phyloP scores from a whole-genome alignment of 1,140 invertebrate species.

The Zaprionus capensis region DNA sequence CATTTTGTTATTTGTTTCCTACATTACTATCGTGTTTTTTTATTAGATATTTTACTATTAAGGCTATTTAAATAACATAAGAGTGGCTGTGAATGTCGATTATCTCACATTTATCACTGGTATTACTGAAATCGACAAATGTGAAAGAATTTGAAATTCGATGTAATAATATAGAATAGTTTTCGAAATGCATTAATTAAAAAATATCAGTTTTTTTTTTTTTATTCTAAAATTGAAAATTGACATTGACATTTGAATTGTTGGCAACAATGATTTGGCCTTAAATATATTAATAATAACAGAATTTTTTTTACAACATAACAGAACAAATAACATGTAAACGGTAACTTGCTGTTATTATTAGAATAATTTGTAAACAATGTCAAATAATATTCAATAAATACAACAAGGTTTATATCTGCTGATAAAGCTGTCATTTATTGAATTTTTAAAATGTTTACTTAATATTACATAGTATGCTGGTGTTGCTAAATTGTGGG shows the following conservation, averaged over 20 bases:
- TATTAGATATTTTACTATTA: not conserved
- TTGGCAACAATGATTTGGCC: not conserved
- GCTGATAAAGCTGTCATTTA: not conserved
- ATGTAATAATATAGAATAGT: not conserved
- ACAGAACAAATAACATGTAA: not conserved
- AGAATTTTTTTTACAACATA: not conserved
- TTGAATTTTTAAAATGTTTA: not conserved
- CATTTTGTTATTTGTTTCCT: not conserved
- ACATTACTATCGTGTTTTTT: slow-evolving; percentile 4
- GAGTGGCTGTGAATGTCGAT: slow-evolving; percentile 30
- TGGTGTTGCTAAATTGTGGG: not conserved
- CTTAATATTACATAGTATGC: not conserved
- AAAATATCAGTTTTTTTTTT: not conserved
- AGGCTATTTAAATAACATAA: not conserved
- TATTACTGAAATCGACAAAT: not conserved
- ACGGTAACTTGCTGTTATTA: too few species aligned
- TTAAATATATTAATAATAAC: not conserved
- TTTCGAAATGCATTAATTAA: not conserved
- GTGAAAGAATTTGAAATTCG: not conserved
- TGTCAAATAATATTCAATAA: not conserved
- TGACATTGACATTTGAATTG: not conserved
- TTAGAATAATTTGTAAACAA: too few species aligned
- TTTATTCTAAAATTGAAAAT: not conserved
- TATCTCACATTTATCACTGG: not conserved
- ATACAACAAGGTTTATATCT: not conserved